phyloP scores from a whole-genome alignment of 2,113 vertebrate species.

The Bothrops jararaca region DNA sequence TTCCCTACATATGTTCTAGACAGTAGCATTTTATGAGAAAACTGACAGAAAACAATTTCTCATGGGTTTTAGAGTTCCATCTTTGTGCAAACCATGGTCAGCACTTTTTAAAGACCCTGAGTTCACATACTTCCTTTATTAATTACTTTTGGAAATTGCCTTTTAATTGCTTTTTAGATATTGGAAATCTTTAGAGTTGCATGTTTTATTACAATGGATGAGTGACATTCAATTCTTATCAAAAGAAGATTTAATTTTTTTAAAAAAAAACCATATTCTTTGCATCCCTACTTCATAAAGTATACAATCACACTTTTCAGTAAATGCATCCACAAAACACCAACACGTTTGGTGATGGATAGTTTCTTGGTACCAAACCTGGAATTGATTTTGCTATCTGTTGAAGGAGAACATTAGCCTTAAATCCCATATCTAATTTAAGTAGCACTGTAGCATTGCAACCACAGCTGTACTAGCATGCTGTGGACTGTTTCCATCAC shows the following conservation, averaged over 20 bases:
- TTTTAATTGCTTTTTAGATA: background rate
- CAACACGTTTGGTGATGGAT: background rate
- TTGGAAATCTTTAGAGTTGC: background rate
- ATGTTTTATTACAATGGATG: background rate
- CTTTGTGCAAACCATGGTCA: background rate
- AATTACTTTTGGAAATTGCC: background rate
- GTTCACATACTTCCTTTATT: background rate
- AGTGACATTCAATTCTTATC: background rate
- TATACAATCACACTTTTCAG: background rate
- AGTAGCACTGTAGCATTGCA: background rate
- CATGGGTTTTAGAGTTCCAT: background rate
- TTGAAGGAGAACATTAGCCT: background rate
- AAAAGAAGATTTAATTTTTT: background rate
- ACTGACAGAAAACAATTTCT: background rate
- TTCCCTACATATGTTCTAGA: background rate
- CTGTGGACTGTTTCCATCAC: background rate
- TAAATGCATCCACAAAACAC: background rate
- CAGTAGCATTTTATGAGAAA: background rate
- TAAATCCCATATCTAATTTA: background rate
- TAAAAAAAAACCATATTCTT: background rate
- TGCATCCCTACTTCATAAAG: background rate
- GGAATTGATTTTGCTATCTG: background rate
- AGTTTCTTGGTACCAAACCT: background rate
- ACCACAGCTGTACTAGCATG: background rate
- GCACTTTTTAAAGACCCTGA: background rate